Evolutionary conservation across 2,888 invertebrate genomes (phyloP).

Genomic region (Lycocerus yunnanus): DNA sequence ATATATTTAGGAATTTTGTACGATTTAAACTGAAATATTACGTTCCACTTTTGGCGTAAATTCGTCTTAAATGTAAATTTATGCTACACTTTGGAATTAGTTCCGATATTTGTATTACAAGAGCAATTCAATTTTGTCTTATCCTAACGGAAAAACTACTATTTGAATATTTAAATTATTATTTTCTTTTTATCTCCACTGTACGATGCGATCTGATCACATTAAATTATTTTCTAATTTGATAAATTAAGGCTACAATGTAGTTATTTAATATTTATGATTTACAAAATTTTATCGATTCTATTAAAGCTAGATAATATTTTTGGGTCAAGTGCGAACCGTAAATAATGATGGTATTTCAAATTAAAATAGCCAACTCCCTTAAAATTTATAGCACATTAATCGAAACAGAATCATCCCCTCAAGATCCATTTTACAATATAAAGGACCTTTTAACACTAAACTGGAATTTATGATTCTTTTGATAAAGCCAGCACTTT

Average conservation of each 20-base stretch:
- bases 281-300: neutral
- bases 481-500: neutral
- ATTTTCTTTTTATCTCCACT: too few species aligned
- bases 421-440: neutral
- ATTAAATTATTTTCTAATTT: too few species aligned
- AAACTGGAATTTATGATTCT: neutral
- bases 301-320: neutral
- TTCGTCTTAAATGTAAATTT: neutral
- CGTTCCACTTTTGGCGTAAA: neutral
- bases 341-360: neutral
- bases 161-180: too few species aligned
- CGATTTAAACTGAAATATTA: neutral
- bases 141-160: neutral
- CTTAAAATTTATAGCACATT: neutral
- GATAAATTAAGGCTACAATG: too few species aligned
- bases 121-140: neutral
- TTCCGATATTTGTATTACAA: neutral
- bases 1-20: neutral
- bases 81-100: neutral
- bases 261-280: neutral
- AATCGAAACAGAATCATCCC: neutral
- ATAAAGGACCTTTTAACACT: neutral
- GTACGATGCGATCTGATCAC: too few species aligned
- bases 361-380: neutral
- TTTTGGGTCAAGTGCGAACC: neutral